phyloP scores from a whole-genome alignment of 92 coral and sea anemone genomes.

The Zoanthus solanderi region DNA sequence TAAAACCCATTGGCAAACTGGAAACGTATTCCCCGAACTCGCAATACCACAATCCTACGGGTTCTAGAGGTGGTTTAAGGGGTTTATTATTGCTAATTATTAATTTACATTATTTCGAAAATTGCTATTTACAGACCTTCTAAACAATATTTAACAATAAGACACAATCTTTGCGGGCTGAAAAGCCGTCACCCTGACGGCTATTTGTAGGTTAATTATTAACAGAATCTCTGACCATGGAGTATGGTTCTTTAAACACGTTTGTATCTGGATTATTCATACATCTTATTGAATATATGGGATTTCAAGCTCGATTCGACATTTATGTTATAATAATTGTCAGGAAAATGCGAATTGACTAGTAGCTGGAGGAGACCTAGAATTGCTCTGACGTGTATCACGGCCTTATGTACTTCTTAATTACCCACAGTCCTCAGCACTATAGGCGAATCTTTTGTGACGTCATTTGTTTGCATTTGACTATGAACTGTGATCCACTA shows the following conservation, averaged over 20 bases:
- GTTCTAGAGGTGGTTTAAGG: conserved; percentile 1
- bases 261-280: too few relatives aligned
- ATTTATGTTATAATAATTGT: conserved; percentile 11
- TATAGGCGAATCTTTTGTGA: not conserved
- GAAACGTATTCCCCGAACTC: conserved; percentile 6
- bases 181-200: not conserved
- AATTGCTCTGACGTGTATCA: conserved; percentile 29
- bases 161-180: not conserved
- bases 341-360: not conserved
- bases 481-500: too few relatives aligned
- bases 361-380: conserved; percentile 26
- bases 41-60: conserved; percentile 17
- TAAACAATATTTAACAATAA: not conserved
- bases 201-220: conserved; percentile 11
- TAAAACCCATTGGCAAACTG: not conserved
- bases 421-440: conserved; percentile 18
- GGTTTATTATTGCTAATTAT: conserved; percentile 15
- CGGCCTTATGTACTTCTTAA: conserved; percentile 2
- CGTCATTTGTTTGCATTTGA: too few relatives aligned
- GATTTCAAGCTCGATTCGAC: conserved; percentile 5
- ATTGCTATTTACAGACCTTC: conserved; percentile 8
- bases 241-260: not conserved
- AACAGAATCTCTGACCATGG: conserved; percentile 13
- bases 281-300: too few relatives aligned
- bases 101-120: conserved; percentile 4